A percentile compares a stretch with the other conserved stretches of the same genome.
phyloP scores from a whole-genome alignment of 2,888 invertebrate species.

The Osmoderma eremita region DNA sequence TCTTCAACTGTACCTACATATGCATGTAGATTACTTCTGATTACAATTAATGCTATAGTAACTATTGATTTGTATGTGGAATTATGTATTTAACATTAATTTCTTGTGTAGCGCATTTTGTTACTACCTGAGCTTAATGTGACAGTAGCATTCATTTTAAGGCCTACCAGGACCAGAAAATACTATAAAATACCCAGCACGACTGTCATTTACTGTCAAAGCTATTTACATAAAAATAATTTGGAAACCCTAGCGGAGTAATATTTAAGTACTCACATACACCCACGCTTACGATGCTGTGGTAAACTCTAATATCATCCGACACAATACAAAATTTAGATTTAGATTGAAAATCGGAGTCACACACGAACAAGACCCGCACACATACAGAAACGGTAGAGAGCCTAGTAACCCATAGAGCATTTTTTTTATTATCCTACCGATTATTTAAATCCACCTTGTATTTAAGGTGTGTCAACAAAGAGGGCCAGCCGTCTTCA shows the following conservation, averaged over 20 bases:
- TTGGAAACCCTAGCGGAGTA: background rate
- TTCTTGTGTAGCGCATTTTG: too few relatives aligned
- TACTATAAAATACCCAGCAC: conserved; percentile 14
- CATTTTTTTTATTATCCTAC: conserved; percentile 26
- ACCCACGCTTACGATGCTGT: background rate
- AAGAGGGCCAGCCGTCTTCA: conserved; percentile 25
- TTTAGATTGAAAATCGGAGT: conserved; percentile 24
- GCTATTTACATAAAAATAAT: conserved; percentile 35
- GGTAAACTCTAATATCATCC: conserved; percentile 14
- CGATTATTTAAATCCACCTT: conserved; percentile 34
- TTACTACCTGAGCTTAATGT: too few relatives aligned
- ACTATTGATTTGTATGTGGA: too few relatives aligned
- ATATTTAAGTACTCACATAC: conserved; percentile 18
- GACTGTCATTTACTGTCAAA: conserved; percentile 17
- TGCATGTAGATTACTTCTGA: too few relatives aligned
- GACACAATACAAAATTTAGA: conserved; percentile 27
- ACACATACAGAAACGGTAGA: background rate
- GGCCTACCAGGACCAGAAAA: background rate
- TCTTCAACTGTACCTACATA: too few relatives aligned
- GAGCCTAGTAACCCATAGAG: conserved; percentile 3
- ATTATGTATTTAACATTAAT: too few relatives aligned
- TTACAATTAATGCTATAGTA: too few relatives aligned
- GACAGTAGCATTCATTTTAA: too few relatives aligned
- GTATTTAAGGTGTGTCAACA: conserved; percentile 39
- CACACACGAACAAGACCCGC: background rate